These are phyloP conservation scores for Metacarcinus magister DNA, from an alignment of 2,888 invertebrate species.

Conservation along the genomic window DNA sequence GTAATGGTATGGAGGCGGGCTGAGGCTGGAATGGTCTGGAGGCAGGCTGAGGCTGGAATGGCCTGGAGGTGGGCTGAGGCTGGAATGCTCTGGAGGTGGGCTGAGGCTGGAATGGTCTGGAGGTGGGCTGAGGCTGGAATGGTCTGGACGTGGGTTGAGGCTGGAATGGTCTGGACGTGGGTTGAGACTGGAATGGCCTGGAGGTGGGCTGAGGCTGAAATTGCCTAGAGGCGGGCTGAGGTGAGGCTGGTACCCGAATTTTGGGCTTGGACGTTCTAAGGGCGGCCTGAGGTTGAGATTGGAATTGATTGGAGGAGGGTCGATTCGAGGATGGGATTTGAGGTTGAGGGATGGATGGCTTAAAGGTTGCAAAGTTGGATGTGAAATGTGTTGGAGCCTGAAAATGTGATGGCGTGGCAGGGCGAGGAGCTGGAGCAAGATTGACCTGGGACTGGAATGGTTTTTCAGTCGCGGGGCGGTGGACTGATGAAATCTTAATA, in stretches of 20 bases:
- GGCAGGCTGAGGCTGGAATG: no score
- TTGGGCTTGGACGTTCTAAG: not conserved
- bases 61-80: not conserved
- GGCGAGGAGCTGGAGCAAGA: not conserved
- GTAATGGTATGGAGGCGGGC: no score
- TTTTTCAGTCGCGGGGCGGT: not conserved
- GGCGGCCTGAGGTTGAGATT: constrained; percentile 50
- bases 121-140: not conserved
- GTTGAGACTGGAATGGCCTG: no score
- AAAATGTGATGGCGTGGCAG: not conserved
- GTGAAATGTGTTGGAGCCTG: constrained; percentile 19
- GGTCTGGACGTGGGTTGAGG: not conserved
- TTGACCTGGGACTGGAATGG: not conserved
- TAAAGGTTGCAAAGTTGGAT: not conserved
- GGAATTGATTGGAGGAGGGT: not conserved
- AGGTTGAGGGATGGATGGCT: not conserved
- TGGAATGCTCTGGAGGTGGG: no score
- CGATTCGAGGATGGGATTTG: not conserved
- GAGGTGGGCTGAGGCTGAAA: no score
- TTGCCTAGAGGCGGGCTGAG: not conserved
- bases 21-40: no score
- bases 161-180: no score
- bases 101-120: not conserved
- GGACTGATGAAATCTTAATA: constrained; percentile 18
- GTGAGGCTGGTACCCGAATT: not conserved